Evolutionary conservation across 2,797 vertebrate species (phyloP).

Genomic region (Dermochelys coriacea): DNA sequence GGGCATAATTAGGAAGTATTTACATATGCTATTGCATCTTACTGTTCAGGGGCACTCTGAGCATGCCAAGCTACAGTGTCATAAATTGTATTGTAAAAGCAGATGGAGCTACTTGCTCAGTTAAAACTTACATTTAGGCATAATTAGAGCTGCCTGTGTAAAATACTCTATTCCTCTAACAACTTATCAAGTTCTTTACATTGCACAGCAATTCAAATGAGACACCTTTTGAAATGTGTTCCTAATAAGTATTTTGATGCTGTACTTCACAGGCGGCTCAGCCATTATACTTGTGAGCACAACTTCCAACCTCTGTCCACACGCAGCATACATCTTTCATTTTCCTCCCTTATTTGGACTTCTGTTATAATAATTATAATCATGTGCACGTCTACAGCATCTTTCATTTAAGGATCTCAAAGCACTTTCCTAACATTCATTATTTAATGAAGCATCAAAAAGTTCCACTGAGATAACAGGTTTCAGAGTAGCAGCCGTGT

Average conservation of each 20-base stretch:
- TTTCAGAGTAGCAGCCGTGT: too few relatives aligned
- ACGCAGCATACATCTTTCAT: background rate
- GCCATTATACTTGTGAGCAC: background rate
- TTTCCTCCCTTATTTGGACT: background rate
- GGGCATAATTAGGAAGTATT: conserved; percentile 69
- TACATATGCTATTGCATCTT: conserved; percentile 50
- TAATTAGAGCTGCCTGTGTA: conserved; percentile 55
- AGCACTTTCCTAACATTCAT: background rate
- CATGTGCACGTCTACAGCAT: background rate
- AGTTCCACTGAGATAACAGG: conserved; percentile 11
- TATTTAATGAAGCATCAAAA: background rate
- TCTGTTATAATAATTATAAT: background rate
- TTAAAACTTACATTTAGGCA: conserved; percentile 44
- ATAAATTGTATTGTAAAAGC: conserved; percentile 58
- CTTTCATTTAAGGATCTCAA: background rate
- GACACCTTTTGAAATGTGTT: conserved; percentile 51
- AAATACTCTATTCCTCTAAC: conserved; percentile 58
- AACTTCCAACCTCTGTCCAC: conserved; percentile 17
- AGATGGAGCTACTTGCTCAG: conserved; percentile 69
- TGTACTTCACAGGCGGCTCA: background rate
- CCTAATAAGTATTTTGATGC: conserved; percentile 46
- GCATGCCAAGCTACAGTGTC: conserved; percentile 47
- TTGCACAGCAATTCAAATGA: conserved; percentile 46
- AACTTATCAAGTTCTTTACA: conserved; percentile 50
- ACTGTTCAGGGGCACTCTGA: conserved; percentile 22